Base-by-base conservation (phyloP, 2,888 invertebrate species). In the Hoplodrina ambigua region DNA sequence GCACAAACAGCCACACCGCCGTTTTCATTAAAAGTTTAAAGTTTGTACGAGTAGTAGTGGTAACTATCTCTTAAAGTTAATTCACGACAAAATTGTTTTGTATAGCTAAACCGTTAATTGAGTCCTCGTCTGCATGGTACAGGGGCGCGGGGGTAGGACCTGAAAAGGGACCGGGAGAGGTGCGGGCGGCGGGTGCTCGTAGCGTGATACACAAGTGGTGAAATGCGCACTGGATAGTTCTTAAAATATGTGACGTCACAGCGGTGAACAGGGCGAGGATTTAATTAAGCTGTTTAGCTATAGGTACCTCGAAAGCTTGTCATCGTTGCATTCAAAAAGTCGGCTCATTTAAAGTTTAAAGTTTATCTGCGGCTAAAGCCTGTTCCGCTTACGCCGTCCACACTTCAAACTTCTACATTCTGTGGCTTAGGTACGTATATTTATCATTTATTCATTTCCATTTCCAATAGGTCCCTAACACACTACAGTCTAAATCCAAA, bases 271-370 rank as follows among this genome's bases (percentile, higher is more conserved):
- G 25, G 25, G 25, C 25, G 25, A 25, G 25, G 25, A 25, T 25
- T 25, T 25, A 25, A 25, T 25, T 25, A 25, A 25, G 25, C 25
- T 1, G 25, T 25, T 25, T 25, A 25, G 25, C 25, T 25, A 44
- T 7, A 8, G 46, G 46, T 72, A 63, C 57, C 49, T 63, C 44
- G 59, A 69, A 73, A 56, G 37, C 44, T 17, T 17, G 60, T 49
- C 66, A 30, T 46, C 58, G 52, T 59, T 69, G 56, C 52, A 74
- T 64, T 67, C 37, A 65, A 73, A 81, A 78, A 78, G 54, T 65
- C 52, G 19, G 33, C 56, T 81, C 62, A 66, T 73, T 72, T 60
- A 56, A 56, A 60, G 59, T 77, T 77, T 30, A 50, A 78, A 67
- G 65, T 70, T 66, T 68, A 61, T 66, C 50, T 64, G 15, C 56